These are phyloP conservation scores for Lepidochitona cinerea DNA, from an alignment of 2,888 invertebrate species.

Conservation along the genomic window DNA sequence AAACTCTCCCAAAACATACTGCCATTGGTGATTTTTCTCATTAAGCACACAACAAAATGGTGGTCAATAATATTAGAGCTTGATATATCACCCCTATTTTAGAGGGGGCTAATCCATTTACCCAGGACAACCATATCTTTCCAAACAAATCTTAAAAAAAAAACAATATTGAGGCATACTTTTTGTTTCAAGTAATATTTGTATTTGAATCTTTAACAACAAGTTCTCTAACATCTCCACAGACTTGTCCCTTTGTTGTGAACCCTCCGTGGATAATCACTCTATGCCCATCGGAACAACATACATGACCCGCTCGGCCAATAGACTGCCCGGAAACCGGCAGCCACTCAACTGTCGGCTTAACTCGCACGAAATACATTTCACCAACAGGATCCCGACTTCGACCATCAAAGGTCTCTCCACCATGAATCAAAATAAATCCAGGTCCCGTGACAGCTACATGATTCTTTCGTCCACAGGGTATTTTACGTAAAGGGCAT, in stretches of 20 bases:
- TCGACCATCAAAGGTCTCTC: constrained; percentile 69
- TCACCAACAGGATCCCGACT: constrained; percentile 65
- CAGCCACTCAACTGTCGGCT: constrained; percentile 46
- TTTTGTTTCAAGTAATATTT: no score
- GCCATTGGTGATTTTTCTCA: no score
- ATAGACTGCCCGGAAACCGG: constrained; percentile 48
- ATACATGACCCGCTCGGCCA: constrained; percentile 61
- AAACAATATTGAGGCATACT: no score
- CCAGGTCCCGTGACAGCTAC: constrained; percentile 46
- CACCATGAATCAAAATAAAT: constrained; percentile 63
- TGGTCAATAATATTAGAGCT: no score
- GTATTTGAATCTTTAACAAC: no score
- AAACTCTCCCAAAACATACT: no score
- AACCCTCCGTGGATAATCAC: constrained; percentile 66
- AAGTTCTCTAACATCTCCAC: neutral
- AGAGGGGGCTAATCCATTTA: no score
- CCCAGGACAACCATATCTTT: no score
- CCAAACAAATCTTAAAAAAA: no score
- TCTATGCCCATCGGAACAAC: constrained; percentile 40
- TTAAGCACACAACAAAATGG: no score
- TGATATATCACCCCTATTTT: no score
- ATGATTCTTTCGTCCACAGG: constrained; percentile 66
- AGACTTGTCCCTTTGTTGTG: constrained; percentile 8
- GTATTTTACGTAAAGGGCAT: constrained; percentile 52
- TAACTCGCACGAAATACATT: constrained; percentile 52